phyloP scores from a whole-genome alignment of 1,140 invertebrate species.

The Brachionus paranguensis region DNA sequence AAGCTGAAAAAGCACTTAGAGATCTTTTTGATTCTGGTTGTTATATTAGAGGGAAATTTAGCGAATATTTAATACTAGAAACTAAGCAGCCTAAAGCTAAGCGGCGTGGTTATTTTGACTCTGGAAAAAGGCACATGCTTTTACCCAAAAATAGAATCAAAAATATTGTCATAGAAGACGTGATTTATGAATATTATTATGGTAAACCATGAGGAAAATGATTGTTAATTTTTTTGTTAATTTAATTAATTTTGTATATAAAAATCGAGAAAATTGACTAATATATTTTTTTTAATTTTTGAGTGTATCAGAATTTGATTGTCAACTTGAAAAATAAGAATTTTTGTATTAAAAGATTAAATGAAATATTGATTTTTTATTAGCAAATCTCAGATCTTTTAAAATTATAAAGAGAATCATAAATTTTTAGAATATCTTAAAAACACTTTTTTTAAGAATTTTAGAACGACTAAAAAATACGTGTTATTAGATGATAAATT shows the following conservation, averaged over 20 bases:
- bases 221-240: background rate
- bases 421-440: no score
- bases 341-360: background rate
- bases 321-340: background rate
- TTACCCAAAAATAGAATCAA: background rate
- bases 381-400: no score
- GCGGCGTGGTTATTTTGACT: background rate
- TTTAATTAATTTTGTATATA: background rate
- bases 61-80: background rate
- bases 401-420: no score
- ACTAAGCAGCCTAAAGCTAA: background rate
- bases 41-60: background rate
- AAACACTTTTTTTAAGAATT: no score
- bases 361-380: no score
- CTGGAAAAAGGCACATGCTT: background rate
- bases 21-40: background rate
- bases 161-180: constrained; percentile 3
- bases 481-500: no score
- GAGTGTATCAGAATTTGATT: background rate
- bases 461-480: no score
- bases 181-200: constrained; percentile 19
- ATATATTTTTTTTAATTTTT: background rate
- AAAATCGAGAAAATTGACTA: background rate
- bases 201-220: background rate
- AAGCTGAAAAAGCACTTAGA: background rate